Evolutionary conservation across 2,113 vertebrate genomes (phyloP), one percentile per base, ranked within the genome.

Genomic region (Sturnus vulgaris): DNA sequence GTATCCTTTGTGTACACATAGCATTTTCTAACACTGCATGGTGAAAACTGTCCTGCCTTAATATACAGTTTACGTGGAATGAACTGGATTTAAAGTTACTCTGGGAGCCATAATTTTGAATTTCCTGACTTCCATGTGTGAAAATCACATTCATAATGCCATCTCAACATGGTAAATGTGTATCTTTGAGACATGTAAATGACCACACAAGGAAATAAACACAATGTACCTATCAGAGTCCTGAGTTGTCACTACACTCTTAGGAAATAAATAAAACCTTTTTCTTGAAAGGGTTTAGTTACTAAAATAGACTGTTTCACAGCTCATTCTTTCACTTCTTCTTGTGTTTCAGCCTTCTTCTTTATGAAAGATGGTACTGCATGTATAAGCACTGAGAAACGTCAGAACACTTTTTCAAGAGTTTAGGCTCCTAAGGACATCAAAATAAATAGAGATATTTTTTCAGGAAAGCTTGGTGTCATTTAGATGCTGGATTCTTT

Each of bases 181-280:
- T 46, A 92, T 95, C 92, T 92, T 60, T 83, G 88, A 88, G 90
- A 82, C 44, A 95, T 80, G 81, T 77, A 97, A 97, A 92, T 92
- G 92, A 95, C 93, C 84, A 75, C 66, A 88, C 40, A 79, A 90
- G 82, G 59, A 96, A 95, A 94, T 80, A 96, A 95, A 88, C 66
- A 76, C 55, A 85, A 56, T 9, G 15, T 33, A 83, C 25, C 63
- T 46, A 69, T 84, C 88, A 86, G 82, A 71, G 53, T 49, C 93
- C 65, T 68, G 79, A 90, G 72, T 46, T 89, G 59, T 49, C n/a
- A 56, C 78, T 88, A 73, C 22, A 52, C 20, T 79, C 42, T 73
- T 68, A 88, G 91, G 70, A 82, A 92, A 92, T 80, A 93, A 95
- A 96, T 65, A 73, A 90, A 92, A 82, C 30, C 35, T 73, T 73